These are phyloP conservation scores for Calameuta pallipes DNA, from an alignment of 2,888 invertebrate species.

Conservation along the genomic window DNA sequence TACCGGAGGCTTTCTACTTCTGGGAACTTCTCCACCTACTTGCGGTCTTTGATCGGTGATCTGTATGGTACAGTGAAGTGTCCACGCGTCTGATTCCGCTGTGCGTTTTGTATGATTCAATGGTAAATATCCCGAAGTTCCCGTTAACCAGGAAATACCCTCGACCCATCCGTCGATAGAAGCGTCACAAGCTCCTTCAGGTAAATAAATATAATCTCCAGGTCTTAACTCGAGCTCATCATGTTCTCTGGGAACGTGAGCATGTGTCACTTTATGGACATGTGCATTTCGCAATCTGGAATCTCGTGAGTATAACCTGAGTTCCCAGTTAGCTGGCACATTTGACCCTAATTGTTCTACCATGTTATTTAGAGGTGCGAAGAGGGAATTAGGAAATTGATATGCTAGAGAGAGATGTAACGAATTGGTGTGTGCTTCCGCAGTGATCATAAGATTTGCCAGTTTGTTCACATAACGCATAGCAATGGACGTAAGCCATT, in stretches of 20 bases:
- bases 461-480: slow-evolving; percentile 85
- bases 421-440: slow-evolving; percentile 86
- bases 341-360: slow-evolving; percentile 76
- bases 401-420: slow-evolving; percentile 90
- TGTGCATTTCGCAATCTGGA: slow-evolving; percentile 74
- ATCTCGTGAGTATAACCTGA: slow-evolving; percentile 89
- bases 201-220: slow-evolving; percentile 88
- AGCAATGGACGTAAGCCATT: slow-evolving; percentile 82
- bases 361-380: slow-evolving; percentile 77
- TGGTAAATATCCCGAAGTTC: slow-evolving; percentile 82
- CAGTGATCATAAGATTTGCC: slow-evolving; percentile 77
- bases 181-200: slow-evolving; percentile 77
- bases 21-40: slow-evolving; percentile 46
- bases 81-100: slow-evolving; percentile 93
- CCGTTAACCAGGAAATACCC: slow-evolving; percentile 86
- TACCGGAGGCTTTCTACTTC: slow-evolving; percentile 45
- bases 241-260: slow-evolving; percentile 79
- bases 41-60: slow-evolving; percentile 44
- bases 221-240: slow-evolving; percentile 88
- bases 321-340: slow-evolving; percentile 80
- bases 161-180: slow-evolving; percentile 90
- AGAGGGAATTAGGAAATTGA: slow-evolving; percentile 82
- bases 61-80: slow-evolving; percentile 80
- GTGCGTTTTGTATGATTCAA: slow-evolving; percentile 85
- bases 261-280: slow-evolving; percentile 84